A percentile compares a stretch with the other conserved stretches of the same genome.
Evolutionary conservation across 2,888 invertebrate species (phyloP).

Genomic region (Sminthurinus aureus): DNA sequence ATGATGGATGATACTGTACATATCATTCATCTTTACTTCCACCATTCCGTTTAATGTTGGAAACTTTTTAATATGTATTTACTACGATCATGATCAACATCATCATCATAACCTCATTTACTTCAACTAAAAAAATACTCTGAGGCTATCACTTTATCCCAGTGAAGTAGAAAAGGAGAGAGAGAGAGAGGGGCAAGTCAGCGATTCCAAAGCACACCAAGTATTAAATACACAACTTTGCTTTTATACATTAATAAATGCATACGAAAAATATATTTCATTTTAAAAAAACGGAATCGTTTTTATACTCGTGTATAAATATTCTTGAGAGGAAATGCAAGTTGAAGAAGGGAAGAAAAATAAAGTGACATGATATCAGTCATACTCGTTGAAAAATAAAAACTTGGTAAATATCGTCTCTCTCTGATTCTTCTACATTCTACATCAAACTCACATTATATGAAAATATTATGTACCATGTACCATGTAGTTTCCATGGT

Average conservation of each 20-base stretch:
- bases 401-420: too few species aligned
- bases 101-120: slow-evolving; percentile 8
- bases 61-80: background rate
- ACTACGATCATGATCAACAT: background rate
- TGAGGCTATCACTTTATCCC: background rate
- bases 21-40: background rate
- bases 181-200: background rate
- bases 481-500: background rate
- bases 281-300: background rate
- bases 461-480: background rate
- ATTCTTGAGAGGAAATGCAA: background rate
- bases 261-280: background rate
- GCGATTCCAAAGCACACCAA: background rate
- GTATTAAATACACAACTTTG: background rate
- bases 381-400: too few species aligned
- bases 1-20: background rate
- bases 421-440: background rate
- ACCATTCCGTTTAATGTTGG: background rate
- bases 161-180: background rate
- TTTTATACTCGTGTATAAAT: background rate
- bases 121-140: background rate
- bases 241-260: background rate
- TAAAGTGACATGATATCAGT: background rate
- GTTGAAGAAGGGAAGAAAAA: background rate
- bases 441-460: background rate